Conservation (phyloP, 92 coral and sea anemone genomes). For the Galaxea fascicularis region DNA sequence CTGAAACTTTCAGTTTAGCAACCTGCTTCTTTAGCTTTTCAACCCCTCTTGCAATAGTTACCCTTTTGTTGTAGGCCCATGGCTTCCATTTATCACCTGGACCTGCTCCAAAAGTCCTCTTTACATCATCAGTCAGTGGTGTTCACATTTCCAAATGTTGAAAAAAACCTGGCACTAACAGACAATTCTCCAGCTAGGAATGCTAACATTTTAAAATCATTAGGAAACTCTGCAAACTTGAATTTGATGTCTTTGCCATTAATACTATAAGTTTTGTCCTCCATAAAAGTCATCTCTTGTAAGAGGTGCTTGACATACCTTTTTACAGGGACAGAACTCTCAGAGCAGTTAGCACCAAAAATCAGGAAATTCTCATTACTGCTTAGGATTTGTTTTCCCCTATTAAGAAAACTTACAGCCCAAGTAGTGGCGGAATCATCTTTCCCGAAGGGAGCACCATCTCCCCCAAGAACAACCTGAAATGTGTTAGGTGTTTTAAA, state of each 20-base stretch:
- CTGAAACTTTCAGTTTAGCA: conserved; percentile 40
- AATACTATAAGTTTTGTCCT: conserved; percentile 33
- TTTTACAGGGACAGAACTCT: conserved; percentile 45
- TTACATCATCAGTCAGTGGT: conserved; percentile 32
- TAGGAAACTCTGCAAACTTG: conserved; percentile 52
- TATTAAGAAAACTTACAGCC: conserved; percentile 50
- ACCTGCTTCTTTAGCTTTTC: conserved; percentile 42
- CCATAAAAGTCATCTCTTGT: conserved; percentile 46
- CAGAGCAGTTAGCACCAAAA: conserved; percentile 66
- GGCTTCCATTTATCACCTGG: conserved; percentile 53
- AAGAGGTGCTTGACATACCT: conserved; percentile 55
- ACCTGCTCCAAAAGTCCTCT: conserved; percentile 51
- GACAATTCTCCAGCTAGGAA: conserved; percentile 35
- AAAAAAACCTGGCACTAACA: conserved; percentile 42
- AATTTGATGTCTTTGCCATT: conserved; percentile 55
- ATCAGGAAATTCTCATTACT: conserved; percentile 50
- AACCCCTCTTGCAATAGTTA: conserved; percentile 43
- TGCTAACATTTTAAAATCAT: conserved; percentile 58
- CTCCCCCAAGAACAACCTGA: conserved; percentile 58
- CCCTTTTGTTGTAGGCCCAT: conserved; percentile 47
- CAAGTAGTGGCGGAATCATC: conserved; percentile 16
- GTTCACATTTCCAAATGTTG: conserved; percentile 51
- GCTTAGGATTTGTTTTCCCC: conserved; percentile 56
- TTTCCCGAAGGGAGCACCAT: conserved; percentile 44
- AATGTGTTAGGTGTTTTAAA: conserved; percentile 71